phyloP scores from a whole-genome alignment of 64 coral and sea anemone species.

The Montipora foliosa region DNA sequence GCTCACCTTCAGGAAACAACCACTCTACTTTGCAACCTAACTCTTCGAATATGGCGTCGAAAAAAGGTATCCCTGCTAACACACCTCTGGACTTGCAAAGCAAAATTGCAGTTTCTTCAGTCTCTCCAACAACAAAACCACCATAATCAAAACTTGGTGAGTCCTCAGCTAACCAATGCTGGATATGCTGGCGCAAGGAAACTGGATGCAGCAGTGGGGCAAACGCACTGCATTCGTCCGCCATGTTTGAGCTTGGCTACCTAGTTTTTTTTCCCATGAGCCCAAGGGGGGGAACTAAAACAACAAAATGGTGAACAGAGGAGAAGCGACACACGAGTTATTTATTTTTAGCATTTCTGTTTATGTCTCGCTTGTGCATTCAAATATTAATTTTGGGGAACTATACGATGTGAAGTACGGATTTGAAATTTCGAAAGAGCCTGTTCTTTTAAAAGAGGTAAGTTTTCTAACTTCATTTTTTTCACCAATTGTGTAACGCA shows the following conservation, averaged over 20 bases:
- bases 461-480: conserved; percentile 50
- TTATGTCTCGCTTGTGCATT: conserved; percentile 54
- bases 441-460: conserved; percentile 92
- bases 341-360: conserved; percentile 82
- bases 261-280: conserved; percentile 22
- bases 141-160: conserved; percentile 93
- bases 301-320: conserved; percentile 36
- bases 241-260: neutral
- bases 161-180: conserved; percentile 84
- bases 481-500: conserved; percentile 70
- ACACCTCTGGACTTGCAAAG: conserved; percentile 93
- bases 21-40: conserved; percentile 96
- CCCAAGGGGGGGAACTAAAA: neutral
- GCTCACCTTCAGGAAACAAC: conserved; percentile 70
- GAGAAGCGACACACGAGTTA: neutral
- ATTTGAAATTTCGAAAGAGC: conserved; percentile 83
- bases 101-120: conserved; percentile 87
- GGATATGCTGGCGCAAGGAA: conserved; percentile 65
- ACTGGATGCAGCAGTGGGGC: conserved; percentile 50
- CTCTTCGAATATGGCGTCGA: conserved; percentile 91
- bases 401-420: conserved; percentile 93
- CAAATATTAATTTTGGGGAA: conserved; percentile 91
- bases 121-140: conserved; percentile 87
- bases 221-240: neutral
- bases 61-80: conserved; percentile 91